Percentiles rank a stretch among this genome's conserved stretches.
phyloP scores from a whole-genome alignment of 2,888 invertebrate species.

The Rosalia funebris region DNA sequence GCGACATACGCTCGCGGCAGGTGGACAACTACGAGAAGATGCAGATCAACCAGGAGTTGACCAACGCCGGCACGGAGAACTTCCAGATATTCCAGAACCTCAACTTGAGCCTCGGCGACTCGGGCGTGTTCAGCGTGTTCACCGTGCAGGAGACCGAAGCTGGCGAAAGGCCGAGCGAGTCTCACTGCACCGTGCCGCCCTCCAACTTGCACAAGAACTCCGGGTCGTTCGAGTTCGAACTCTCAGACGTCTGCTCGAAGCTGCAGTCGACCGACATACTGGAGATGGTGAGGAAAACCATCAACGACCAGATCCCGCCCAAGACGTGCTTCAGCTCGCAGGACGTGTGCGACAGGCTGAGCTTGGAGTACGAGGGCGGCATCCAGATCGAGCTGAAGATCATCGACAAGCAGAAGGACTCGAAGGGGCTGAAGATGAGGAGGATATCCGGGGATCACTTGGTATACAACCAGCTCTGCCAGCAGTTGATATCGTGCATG shows the following conservation, averaged over 20 bases:
- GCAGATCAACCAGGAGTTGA: constrained; percentile 57
- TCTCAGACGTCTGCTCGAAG: constrained; percentile 83
- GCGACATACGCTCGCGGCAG: constrained; percentile 55
- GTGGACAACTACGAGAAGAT: constrained; percentile 55
- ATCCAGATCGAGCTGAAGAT: constrained; percentile 87
- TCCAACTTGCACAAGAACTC: constrained; percentile 57
- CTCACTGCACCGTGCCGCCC: constrained; percentile 29
- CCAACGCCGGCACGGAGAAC: constrained; percentile 55
- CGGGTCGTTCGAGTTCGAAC: constrained; percentile 74
- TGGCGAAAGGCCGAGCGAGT: constrained; percentile 19
- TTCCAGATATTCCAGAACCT: constrained; percentile 60
- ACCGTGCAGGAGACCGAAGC: constrained; percentile 12
- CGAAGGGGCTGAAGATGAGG: constrained; percentile 85
- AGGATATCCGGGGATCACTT: constrained; percentile 89
- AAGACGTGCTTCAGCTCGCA: constrained; percentile 68
- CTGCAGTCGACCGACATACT: constrained; percentile 83
- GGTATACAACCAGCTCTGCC: constrained; percentile 88
- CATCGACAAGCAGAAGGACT: constrained; percentile 73
- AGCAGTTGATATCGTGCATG: constrained; percentile 87
- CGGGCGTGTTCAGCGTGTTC: constrained; percentile 29
- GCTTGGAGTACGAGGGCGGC: constrained; percentile 71
- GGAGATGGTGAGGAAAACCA: constrained; percentile 81
- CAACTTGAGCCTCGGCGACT: constrained; percentile 43
- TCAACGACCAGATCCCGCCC: constrained; percentile 82
- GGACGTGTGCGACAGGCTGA: constrained; percentile 57